phyloP scores from a whole-genome alignment of 2,113 vertebrate species.

The Xenopus tropicalis region DNA sequence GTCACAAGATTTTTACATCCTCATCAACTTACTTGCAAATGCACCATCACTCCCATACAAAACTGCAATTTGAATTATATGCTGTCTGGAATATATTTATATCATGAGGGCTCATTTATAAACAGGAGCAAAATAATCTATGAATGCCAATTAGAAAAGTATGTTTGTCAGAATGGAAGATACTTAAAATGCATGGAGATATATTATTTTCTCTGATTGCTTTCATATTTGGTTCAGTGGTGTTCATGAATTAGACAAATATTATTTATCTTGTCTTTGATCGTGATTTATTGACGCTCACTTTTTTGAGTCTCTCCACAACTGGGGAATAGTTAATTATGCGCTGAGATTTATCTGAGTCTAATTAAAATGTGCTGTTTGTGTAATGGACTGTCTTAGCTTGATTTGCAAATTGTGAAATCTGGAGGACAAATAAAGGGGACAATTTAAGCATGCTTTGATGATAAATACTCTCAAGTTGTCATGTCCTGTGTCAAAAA shows the following conservation, averaged over 20 bases:
- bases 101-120: no score
- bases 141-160: not conserved
- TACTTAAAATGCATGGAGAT: slow-evolving; percentile 1
- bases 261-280: slow-evolving; percentile 35
- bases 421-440: slow-evolving; percentile 21
- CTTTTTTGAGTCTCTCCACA: slow-evolving; percentile 13
- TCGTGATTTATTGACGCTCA: slow-evolving; percentile 26
- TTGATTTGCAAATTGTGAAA: slow-evolving; percentile 26
- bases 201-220: slow-evolving; percentile 20
- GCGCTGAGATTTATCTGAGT: slow-evolving; percentile 28
- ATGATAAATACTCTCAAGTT: no score
- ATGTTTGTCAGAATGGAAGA: slow-evolving; percentile 1
- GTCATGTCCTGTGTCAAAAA: no score
- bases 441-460: not conserved
- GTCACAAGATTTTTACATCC: no score
- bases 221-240: slow-evolving; percentile 15
- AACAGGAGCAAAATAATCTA: not conserved
- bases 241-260: slow-evolving; percentile 29
- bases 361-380: slow-evolving; percentile 38
- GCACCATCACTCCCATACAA: no score
- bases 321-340: slow-evolving; percentile 34
- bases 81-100: no score
- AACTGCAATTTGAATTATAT: no score
- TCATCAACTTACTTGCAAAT: no score
- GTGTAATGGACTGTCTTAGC: slow-evolving; percentile 30